Base-by-base conservation (phyloP, 1,140 invertebrate genomes). In the Ericerus pela region DNA sequence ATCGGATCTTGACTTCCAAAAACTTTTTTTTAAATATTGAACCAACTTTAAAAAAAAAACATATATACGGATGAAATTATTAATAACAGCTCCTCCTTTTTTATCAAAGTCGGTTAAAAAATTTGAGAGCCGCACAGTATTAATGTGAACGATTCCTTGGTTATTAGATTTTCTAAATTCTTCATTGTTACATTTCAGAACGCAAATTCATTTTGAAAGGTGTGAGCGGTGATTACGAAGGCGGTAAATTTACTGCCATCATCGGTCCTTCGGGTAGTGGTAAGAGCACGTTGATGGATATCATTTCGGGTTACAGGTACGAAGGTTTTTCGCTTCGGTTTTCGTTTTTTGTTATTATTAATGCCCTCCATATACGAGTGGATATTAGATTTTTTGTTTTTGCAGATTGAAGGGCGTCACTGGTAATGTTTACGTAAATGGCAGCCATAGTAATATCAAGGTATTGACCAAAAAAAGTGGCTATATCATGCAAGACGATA, bases 261-360 rank as follows among this genome's bases (percentile, higher is more conserved):
- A 92, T 95, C 86, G 90, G 90, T 31, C 89, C 90, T 31, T 92
- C 88, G 1, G 91, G 91, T 1, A 88, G 89, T 1, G 92, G 91
- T 1, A 96, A 96, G 68, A 89, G 85, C 59, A 92, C 90, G 0
- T 75, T 92, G 0, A 87, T 91, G 83, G 89, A 92, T 64, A 87
- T 89, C 62, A 70, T 91, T 60, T 86, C 88, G 22, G 88, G 88
- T 57, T 92, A 90, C 72, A 89, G 83, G 87, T 89, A 70, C 81
- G 79, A 43, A 38, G n/a, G n/a, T n/a, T n/a, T n/a, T n/a, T n/a
- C n/a, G n/a, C n/a, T n/a, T n/a, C n/a, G n/a, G n/a, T n/a, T n/a
- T n/a, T n/a, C n/a, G n/a, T n/a, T n/a, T n/a, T n/a, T n/a, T n/a
- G n/a, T n/a, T n/a, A n/a, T n/a, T n/a, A n/a, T n/a, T n/a, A n/a